Conservation (phyloP, 2,888 invertebrate genomes). For the Eremobia ochroleuca region DNA sequence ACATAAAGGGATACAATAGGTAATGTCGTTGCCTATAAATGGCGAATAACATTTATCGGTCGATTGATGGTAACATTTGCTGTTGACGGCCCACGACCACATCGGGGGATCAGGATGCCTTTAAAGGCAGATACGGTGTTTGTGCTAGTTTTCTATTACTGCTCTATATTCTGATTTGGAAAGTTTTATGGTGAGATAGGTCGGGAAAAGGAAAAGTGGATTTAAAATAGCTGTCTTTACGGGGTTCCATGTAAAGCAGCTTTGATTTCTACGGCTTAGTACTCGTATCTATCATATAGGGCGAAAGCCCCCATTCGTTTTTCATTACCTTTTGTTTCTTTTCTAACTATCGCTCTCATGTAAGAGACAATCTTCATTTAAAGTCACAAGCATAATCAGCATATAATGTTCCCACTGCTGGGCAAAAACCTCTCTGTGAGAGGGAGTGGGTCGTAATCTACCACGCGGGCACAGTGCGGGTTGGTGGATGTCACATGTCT, state of each 20-base stretch:
- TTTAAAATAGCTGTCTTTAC: constrained; percentile 24
- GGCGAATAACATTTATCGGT: constrained; percentile 62
- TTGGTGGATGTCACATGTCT: too few relatives aligned
- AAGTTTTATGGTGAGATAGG: constrained; percentile 42
- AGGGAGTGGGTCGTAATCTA: too few relatives aligned
- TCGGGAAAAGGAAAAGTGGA: constrained; percentile 43
- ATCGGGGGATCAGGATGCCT: constrained; percentile 59
- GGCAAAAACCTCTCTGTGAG: too few relatives aligned
- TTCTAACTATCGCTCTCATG: not conserved
- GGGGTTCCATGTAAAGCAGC: not conserved
- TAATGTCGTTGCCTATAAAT: constrained; percentile 52
- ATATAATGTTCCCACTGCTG: too few relatives aligned
- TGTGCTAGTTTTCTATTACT: constrained; percentile 58
- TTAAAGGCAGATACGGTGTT: constrained; percentile 54
- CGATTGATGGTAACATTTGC: constrained; percentile 64
- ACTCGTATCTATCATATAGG: not conserved
- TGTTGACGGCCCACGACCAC: constrained; percentile 59
- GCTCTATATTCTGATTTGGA: constrained; percentile 58
- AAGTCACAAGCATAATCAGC: not conserved
- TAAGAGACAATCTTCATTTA: not conserved
- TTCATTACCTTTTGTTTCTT: not conserved
- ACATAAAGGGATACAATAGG: constrained; percentile 63
- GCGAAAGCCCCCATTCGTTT: not conserved
- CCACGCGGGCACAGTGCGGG: too few relatives aligned
- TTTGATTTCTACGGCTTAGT: not conserved